Base-by-base conservation (phyloP, 2,888 invertebrate species). In the Xestobium rufovillosum region DNA sequence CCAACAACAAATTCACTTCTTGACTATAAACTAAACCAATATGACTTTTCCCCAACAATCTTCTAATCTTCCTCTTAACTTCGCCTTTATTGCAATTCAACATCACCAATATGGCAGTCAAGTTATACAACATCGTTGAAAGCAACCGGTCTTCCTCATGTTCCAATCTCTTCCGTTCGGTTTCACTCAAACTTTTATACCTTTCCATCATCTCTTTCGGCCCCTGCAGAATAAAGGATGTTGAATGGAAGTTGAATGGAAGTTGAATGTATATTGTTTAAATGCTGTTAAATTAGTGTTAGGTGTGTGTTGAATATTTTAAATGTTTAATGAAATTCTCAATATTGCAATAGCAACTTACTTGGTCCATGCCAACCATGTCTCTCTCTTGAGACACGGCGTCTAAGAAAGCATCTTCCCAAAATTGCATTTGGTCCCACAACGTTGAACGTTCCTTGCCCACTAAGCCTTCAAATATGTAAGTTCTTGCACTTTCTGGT, bases 371-470 rank as follows among this genome's bases (percentile, higher is more conserved):
- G 36, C 98, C 95, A 50, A 97, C 89, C 80, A 97, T 91, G 59
- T 99, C 98, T 13, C 98, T 73, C 62, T 99, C 98, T 65, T 98
- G 97, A 27, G 82, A 81, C 2, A 99, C 97, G 0, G 97, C 95
- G 68, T 99, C 98, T 37, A 97, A 70, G 61, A 98, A 99, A 0
- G 94, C 88, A 62, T 98, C 97, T 63, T 99, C 98, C 98, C 98
- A 99, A 67, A 98, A 98, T 59, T 94, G 92, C 88, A 94, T 91
- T 71, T 97, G 94, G 66, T 97, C 96, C 97, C 97, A 99, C 16
- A 98, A 68, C 37, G 79, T 76, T 2, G 88, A 83, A 48, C 94
- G 68, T 45, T 90, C 89, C 64, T 90, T 90, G 56, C 80, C 79
- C 47, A 80, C 65, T 34, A 81, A 67, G 56, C 92, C 91, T 68